Base-by-base conservation (phyloP, 2,888 invertebrate species). In the Cryptocephalus moraei region DNA sequence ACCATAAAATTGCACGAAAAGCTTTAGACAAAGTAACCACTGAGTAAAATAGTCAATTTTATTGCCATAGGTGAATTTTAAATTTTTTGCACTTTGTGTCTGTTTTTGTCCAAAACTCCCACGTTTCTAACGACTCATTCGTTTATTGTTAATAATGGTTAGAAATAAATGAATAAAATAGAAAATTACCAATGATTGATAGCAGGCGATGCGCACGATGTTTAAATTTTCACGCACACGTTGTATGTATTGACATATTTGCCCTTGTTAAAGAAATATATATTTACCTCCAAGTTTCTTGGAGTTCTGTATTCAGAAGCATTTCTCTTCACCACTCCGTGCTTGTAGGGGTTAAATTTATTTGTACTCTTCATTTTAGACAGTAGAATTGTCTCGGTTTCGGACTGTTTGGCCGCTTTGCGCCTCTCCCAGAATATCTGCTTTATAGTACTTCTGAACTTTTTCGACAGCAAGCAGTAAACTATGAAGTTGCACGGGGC, bases 401-500 rank as follows among this genome's bases (percentile, higher is more conserved):
- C 52, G 2, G 50, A 9, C 39, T 63, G 61, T 39, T 63, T 61
- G 32, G 63, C 56, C 22, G 60, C 56, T 36, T 61, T 55, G 38
- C 54, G 56, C 11, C 65, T 58, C 12, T 60, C 58, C 56, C 65
- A 67, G 51, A 69, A 68, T 14, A 70, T 53, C 45, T 64, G 52
- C 49, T 55, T 62, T 54, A 70, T 69, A 11, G 82, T 84, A 56
- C 75, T 75, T 40, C 86, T 73, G 69, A 86, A 87, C 60, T 84
- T 82, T 62, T 82, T 81, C 54, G 84, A 84, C 63, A 89, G 77
- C 41, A 82, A 80, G 57, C 86, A 86, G 66, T 87, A 88, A 49
- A 88, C 73, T 56, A 88, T 72, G 68, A 88, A 88, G 71, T 88
- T 88, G 43, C 80, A 79, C 0, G 86, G 81, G 8, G 86, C 82